phyloP scores from a whole-genome alignment of 2,113 vertebrate species.

The Alces alces region DNA sequence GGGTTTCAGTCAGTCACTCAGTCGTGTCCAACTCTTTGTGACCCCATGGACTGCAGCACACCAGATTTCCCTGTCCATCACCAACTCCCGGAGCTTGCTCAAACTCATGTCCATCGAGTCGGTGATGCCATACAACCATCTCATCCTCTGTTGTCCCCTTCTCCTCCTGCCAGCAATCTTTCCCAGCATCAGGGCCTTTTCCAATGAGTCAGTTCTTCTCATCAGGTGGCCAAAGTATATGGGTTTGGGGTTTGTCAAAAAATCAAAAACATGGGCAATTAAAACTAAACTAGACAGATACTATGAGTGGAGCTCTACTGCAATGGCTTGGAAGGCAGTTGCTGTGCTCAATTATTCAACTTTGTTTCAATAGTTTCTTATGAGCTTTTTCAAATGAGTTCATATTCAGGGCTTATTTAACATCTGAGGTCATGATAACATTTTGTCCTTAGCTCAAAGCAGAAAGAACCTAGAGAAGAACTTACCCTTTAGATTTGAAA shows the following conservation, averaged over 20 bases:
- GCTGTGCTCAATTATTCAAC: neutral
- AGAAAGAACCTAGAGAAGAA: neutral
- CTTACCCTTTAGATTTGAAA: neutral
- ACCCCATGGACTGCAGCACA: neutral
- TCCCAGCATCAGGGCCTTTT: neutral
- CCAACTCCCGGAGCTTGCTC: neutral
- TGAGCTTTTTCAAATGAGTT: neutral
- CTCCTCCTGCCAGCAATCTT: neutral
- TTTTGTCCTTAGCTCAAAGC: neutral
- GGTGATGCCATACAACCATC: neutral
- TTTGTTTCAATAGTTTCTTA: neutral
- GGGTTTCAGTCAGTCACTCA: neutral
- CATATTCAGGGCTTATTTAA: slow-evolving; percentile 34
- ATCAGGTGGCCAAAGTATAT: neutral
- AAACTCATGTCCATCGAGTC: neutral
- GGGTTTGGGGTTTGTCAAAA: neutral
- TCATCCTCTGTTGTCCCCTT: neutral
- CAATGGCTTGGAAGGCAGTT: neutral
- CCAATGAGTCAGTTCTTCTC: neutral
- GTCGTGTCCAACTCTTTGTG: neutral
- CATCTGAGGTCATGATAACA: neutral
- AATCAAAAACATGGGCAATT: neutral
- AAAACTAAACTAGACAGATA: neutral
- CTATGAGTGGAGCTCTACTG: neutral
- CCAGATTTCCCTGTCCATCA: neutral